Conservation (phyloP, 2,888 invertebrate species). For the Ypsolopha sequella region DNA sequence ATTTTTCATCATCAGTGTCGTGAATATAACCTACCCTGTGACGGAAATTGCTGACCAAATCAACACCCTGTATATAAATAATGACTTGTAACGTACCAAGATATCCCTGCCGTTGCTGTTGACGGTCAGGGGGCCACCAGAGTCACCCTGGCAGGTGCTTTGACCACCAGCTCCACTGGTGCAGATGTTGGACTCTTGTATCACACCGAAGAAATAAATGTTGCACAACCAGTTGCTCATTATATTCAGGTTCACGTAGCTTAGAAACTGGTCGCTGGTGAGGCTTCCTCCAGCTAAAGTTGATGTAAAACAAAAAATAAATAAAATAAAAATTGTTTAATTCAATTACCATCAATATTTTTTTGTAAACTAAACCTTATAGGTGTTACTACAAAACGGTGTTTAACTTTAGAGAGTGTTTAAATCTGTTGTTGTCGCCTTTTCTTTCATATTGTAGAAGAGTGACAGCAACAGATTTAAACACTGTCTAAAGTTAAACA, state of each 20-base stretch:
- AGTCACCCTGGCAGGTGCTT: conserved; percentile 32
- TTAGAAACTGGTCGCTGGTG: conserved; percentile 16
- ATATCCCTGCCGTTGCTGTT: background rate
- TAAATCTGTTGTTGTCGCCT: too few relatives aligned
- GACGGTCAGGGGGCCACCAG: conserved; percentile 33
- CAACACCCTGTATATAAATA: background rate
- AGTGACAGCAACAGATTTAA: too few relatives aligned
- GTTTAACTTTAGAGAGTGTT: too few relatives aligned
- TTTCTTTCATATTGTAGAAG: too few relatives aligned
- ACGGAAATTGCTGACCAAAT: too few relatives aligned
- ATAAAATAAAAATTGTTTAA: too few relatives aligned
- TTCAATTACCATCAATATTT: too few relatives aligned
- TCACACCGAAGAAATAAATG: conserved; percentile 17
- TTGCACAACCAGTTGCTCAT: conserved; percentile 24
- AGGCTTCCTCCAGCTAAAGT: conserved; percentile 16
- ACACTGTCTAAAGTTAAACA: too few relatives aligned
- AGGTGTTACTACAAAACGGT: too few relatives aligned
- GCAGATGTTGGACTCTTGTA: conserved; percentile 23
- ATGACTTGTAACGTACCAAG: background rate
- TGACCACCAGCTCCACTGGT: conserved; percentile 25
- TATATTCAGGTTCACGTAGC: conserved; percentile 21
- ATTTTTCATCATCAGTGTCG: too few relatives aligned
- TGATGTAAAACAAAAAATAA: background rate
- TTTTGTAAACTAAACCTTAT: too few relatives aligned
- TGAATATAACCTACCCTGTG: too few relatives aligned